phyloP scores from a whole-genome alignment of 2,797 vertebrate genomes.

The Manis javanica region DNA sequence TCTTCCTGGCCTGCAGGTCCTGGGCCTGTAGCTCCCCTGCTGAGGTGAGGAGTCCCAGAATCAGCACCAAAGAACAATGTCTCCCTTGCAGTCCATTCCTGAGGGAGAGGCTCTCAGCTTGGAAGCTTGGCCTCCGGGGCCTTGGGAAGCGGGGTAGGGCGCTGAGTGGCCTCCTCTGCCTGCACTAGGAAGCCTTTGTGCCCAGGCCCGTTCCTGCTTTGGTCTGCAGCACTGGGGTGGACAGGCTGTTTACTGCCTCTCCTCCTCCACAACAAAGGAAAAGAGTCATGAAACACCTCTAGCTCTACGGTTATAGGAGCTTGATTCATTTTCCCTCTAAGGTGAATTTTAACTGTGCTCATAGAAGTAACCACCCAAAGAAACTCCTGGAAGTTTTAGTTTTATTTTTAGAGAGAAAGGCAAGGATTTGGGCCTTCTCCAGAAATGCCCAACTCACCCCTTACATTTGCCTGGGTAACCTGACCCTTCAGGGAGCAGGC shows the following conservation, averaged over 20 bases:
- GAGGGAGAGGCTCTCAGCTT: not conserved
- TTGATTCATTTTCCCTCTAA: not conserved
- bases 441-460: not conserved
- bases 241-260: not conserved
- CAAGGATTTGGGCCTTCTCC: not conserved
- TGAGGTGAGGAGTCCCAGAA: not conserved
- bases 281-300: not conserved
- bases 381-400: not conserved
- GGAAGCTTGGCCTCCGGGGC: not conserved
- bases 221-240: not conserved
- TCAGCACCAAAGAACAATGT: not conserved
- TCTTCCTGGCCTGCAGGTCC: not conserved
- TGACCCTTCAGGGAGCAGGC: not conserved
- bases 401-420: not conserved
- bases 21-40: not conserved
- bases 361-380: not conserved
- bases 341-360: not conserved
- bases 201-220: not conserved
- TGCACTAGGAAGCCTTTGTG: not conserved
- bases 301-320: not conserved
- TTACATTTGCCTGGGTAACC: not conserved
- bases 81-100: not conserved
- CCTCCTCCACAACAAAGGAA: not conserved
- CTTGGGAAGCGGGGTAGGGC: not conserved
- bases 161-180: not conserved